phyloP scores from a whole-genome alignment of 2,797 vertebrate genomes.

The Ibycter americanus region DNA sequence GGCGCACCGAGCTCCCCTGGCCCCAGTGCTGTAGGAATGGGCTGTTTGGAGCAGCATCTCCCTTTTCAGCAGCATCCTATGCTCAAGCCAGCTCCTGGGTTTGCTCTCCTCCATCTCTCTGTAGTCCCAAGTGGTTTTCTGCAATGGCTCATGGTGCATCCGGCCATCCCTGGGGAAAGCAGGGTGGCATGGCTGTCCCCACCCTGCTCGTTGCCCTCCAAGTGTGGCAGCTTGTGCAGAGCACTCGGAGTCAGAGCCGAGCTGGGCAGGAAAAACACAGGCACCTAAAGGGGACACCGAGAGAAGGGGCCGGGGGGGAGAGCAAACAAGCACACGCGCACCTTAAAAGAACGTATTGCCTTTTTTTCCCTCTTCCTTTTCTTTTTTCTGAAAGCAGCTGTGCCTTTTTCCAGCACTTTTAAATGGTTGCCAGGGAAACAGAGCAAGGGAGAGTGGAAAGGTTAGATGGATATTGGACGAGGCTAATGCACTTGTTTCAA shows the following conservation, averaged over 20 bases:
- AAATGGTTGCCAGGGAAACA: slow-evolving; percentile 81
- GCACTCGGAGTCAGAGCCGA: rapidly evolving
- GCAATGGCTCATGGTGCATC: not conserved
- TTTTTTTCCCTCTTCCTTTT: slow-evolving; percentile 2
- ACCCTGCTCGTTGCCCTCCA: slow-evolving; percentile 20
- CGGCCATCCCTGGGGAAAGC: not conserved
- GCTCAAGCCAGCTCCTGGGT: rapidly evolving
- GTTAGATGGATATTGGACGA: slow-evolving; percentile 76
- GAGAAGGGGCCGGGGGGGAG: not conserved
- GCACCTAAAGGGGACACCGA: not conserved
- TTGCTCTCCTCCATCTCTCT: rapidly evolving
- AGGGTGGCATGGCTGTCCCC: not conserved
- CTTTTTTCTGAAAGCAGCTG: slow-evolving; percentile 66
- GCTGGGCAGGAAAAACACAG: not conserved
- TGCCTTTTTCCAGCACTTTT: slow-evolving; percentile 77
- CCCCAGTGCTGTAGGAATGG: rapidly evolving
- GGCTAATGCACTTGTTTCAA: slow-evolving; percentile 77
- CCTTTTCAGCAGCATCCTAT: not conserved
- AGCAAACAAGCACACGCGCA: not conserved
- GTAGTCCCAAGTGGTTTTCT: not conserved
- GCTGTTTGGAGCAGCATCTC: not conserved
- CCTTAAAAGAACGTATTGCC: slow-evolving; percentile 57
- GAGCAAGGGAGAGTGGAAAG: slow-evolving; percentile 76
- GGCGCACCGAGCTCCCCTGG: not conserved
- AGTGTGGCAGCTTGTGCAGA: rapidly evolving